Conservation (phyloP, 2,888 invertebrate species). For the Erebia ligea region DNA sequence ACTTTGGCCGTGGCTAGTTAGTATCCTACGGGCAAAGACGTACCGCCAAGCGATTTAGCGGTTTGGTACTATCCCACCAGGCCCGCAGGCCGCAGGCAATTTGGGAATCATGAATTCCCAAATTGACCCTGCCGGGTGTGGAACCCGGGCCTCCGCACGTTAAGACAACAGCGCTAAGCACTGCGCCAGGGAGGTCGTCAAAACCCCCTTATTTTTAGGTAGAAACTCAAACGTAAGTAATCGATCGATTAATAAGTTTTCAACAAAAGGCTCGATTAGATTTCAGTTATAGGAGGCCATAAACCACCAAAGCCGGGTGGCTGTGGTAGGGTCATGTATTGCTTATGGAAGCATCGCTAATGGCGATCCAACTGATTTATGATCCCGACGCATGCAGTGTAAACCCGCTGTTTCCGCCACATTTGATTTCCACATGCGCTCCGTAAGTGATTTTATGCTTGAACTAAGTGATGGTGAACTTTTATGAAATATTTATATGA, state of each 20-base stretch:
- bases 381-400: conserved; percentile 57
- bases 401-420: conserved; percentile 44
- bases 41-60: too few relatives aligned
- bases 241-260: background rate
- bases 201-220: too few relatives aligned
- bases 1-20: too few relatives aligned
- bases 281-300: background rate
- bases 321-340: conserved; percentile 31
- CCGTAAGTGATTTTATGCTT: conserved; percentile 41
- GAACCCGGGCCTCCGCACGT: too few relatives aligned
- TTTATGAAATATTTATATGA: conserved; percentile 32
- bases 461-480: conserved; percentile 32
- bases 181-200: too few relatives aligned
- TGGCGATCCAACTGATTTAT: conserved; percentile 62
- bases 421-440: conserved; percentile 43
- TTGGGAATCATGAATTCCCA: too few relatives aligned
- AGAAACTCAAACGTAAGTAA: too few relatives aligned
- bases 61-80: too few relatives aligned
- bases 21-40: too few relatives aligned
- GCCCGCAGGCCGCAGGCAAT: too few relatives aligned
- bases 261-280: background rate
- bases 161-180: too few relatives aligned
- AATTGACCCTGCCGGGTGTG: too few relatives aligned
- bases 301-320: conserved; percentile 11
- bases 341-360: conserved; percentile 45